A percentile compares a stretch with the other conserved stretches of the same genome.
Evolutionary conservation across 2,113 vertebrate genomes (phyloP).

Genomic region (Fukomys damarensis): DNA sequence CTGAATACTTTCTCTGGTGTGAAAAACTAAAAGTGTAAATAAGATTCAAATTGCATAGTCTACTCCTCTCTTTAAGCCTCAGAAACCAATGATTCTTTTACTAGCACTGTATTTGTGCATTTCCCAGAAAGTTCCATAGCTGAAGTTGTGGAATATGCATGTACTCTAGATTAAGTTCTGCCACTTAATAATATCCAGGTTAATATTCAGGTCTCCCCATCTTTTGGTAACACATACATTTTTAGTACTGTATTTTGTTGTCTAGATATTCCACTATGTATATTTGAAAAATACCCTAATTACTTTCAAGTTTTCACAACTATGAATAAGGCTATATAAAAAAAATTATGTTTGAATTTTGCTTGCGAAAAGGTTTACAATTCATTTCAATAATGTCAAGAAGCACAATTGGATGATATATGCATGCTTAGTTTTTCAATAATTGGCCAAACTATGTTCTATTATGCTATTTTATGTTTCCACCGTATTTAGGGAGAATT

Average conservation of each 20-base stretch:
- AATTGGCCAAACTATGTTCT: not conserved
- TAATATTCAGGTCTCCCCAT: not conserved
- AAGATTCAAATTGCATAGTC: too few species aligned
- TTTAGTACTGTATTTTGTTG: not conserved
- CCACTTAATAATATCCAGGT: not conserved
- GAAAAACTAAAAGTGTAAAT: too few species aligned
- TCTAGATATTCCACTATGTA: not conserved
- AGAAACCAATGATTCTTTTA: not conserved
- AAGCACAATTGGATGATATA: not conserved
- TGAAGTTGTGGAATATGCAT: not conserved
- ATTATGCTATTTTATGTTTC: not conserved
- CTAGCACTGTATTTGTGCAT: not conserved
- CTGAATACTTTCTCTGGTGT: too few species aligned
- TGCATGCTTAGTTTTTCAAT: not conserved
- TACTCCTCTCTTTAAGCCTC: not conserved
- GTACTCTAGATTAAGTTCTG: not conserved
- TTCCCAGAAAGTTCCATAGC: not conserved
- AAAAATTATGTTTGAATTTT: not conserved
- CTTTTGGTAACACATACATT: not conserved
- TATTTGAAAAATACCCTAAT: not conserved
- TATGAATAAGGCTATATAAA: not conserved
- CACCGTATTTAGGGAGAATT: not conserved
- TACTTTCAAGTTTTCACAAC: not conserved
- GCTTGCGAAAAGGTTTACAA: not conserved
- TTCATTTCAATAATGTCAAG: not conserved